Base-by-base conservation (phyloP, 2,888 invertebrate genomes). In the Athrips mouffetella region DNA sequence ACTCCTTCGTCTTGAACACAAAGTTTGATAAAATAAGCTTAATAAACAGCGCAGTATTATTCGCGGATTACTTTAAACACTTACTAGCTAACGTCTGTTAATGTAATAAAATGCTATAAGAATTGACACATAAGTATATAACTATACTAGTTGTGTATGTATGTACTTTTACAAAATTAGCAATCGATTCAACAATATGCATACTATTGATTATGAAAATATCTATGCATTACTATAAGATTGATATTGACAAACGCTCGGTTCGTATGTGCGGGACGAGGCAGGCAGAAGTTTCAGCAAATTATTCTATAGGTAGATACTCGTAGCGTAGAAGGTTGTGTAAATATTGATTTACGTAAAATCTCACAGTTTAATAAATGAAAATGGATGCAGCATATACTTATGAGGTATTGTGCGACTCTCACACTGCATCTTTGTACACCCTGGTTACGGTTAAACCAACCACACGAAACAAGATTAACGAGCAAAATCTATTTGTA, bases 121-220 rank as follows among this genome's bases (percentile, higher is more conserved):
- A 89, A 89, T 89, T 89, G 89, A 89, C 89, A 89, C 89, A 89
- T 88, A 89, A 89, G 89, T 89, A 89, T 89, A 88, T 89, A 85
- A 89, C 89, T 89, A 89, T 89, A 87, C 89, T 88, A 89, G 79
- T 87, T 80, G 87, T 88, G 88, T 88, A 89, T 78, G 87, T 80
- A 86, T 88, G 88, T 87, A 84, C 79, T 75, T 85, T 85, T 87
- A 88, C 80, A 86, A 85, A 85, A 86, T 82, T 82, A 80, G 87
- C 86, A 83, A 86, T 86, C 75, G 80, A 81, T 80, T 77, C 76
- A 86, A 86, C 82, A 83, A 76, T 83, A 86, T 77, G 84, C 83
- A 73, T 77, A 78, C 80, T 84, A 86, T 87, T 79, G 82, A 84
- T 82, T 83, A 84, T 79, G 79, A 82, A 85, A 82, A 84, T 83